phyloP scores from a whole-genome alignment of 2,113 vertebrate species.

The Willisornis vidua region DNA sequence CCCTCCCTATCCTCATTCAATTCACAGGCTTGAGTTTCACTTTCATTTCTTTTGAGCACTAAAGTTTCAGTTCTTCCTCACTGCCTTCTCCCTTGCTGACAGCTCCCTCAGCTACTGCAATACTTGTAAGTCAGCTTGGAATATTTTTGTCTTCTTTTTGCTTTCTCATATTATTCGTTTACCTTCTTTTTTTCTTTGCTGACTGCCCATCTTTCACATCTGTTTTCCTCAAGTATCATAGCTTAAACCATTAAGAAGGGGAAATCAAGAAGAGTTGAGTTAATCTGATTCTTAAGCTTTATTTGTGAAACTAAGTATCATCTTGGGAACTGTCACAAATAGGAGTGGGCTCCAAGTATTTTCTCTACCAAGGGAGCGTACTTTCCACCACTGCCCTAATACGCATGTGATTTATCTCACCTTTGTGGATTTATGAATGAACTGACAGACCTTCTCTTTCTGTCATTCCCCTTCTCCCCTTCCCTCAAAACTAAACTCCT shows the following conservation, averaged over 20 bases:
- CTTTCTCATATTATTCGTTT: background rate
- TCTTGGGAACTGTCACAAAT: background rate
- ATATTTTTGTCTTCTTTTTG: background rate
- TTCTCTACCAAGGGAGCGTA: background rate
- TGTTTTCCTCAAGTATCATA: background rate
- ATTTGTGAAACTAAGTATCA: background rate
- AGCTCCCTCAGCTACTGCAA: background rate
- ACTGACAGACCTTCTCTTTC: background rate
- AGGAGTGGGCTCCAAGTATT: background rate
- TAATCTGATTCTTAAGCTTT: background rate
- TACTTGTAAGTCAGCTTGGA: background rate
- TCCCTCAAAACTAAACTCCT: background rate
- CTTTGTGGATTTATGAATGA: background rate
- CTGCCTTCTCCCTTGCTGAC: background rate
- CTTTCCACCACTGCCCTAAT: background rate
- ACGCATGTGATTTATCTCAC: background rate
- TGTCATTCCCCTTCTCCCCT: background rate
- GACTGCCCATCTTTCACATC: background rate
- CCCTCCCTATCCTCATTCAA: background rate
- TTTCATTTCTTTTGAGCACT: slow-evolving; percentile 66
- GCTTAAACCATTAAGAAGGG: background rate
- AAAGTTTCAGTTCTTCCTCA: slow-evolving; percentile 54
- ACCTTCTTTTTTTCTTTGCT: background rate
- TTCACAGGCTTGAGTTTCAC: slow-evolving; percentile 47
- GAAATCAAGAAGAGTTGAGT: background rate